phyloP scores from a whole-genome alignment of 2,113 vertebrate species.

The Chiloscyllium plagiosum region DNA sequence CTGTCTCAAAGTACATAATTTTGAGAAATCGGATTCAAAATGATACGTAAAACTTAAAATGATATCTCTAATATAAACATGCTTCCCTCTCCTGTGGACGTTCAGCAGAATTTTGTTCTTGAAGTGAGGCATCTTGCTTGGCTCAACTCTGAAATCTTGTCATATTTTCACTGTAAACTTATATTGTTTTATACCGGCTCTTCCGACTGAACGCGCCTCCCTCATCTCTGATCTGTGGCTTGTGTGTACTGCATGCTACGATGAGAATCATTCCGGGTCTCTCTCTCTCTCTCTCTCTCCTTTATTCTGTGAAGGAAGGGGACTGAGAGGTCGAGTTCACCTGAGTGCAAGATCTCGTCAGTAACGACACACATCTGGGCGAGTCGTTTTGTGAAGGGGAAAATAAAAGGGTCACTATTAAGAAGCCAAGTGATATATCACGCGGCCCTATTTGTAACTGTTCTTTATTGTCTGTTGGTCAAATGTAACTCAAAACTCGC shows the following conservation, averaged over 20 bases:
- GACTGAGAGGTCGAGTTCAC: background rate
- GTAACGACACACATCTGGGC: background rate
- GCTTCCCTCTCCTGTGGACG: background rate
- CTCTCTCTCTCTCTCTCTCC: background rate
- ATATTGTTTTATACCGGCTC: background rate
- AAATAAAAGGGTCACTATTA: background rate
- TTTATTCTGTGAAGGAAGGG: background rate
- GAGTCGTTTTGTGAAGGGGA: background rate
- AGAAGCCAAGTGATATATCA: constrained; percentile 26
- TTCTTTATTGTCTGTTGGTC: constrained; percentile 37
- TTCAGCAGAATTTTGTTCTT: background rate
- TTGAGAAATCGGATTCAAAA: background rate
- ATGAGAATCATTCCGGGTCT: background rate
- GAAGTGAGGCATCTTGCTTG: background rate
- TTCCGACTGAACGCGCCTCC: background rate
- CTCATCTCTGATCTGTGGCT: background rate
- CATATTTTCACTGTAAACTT: background rate
- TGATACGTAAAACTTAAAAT: background rate
- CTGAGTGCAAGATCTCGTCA: background rate
- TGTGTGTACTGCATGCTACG: background rate
- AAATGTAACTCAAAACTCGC: constrained; percentile 39
- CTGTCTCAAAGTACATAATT: background rate
- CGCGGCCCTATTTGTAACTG: constrained; percentile 37
- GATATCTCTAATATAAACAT: background rate
- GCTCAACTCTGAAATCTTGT: background rate